Base-by-base conservation (phyloP, 2,113 vertebrate species). In the Ailuropoda melanoleuca region DNA sequence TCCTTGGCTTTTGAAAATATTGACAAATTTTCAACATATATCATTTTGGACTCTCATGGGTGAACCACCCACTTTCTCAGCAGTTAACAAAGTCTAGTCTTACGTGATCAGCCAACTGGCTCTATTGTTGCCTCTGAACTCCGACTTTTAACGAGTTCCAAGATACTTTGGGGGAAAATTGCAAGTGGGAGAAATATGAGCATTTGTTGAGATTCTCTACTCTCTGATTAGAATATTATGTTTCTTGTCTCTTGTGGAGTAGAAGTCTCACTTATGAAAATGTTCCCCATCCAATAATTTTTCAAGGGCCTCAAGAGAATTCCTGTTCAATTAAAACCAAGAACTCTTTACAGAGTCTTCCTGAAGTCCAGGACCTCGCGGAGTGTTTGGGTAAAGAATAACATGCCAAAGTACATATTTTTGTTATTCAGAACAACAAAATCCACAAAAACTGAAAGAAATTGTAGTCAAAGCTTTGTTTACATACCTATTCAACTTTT, bases 191-290 rank as follows among this genome's bases (percentile, higher is more conserved):
- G 26, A 48, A 95, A 39, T 56, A 39, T 60, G 46, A 86, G 48
- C 2, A 39, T 83, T 98, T 92, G 46, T 95, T 93, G 11, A 91
- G 78, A 77, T 96, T 95, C 77, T 90, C 87, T 80, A 83, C 2
- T 93, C 66, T 97, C 89, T 95, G 31, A 82, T 92, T 97, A 70
- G 94, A 94, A 10, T 95, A 89, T 64, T 96, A 34, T 90, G 62
- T 96, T 95, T 84, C 82, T 83, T 93, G 43, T 95, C 48, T 9
- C 62, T 93, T 83, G 26, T 97, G 97, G 21, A 88, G 34, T 95
- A 60, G 58, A 88, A 92, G 98, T 98, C 96, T 98, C 68, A 86
- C 66, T 98, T 90, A 68, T 60, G 89, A 91, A 39, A 92, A 74
- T 81, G 97, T 97, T 97, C 60, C 50, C 60, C 23, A 53, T 92